A percentile compares a stretch with the other conserved stretches of the same genome.
These are phyloP conservation scores for Anguilla pacifica DNA, from an alignment of 2,797 vertebrate species.

Conservation along the genomic window DNA sequence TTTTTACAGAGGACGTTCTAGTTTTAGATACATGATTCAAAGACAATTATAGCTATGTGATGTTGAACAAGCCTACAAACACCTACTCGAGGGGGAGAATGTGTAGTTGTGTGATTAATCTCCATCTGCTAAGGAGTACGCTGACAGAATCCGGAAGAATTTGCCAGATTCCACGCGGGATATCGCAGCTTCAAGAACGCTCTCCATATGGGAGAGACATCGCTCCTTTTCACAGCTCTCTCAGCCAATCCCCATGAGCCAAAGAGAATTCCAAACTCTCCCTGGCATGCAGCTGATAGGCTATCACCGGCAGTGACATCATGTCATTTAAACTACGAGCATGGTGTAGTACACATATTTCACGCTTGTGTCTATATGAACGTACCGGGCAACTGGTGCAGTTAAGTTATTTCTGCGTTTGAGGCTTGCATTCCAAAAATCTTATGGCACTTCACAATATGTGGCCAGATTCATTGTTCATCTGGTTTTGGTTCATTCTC, in stretches of 20 bases:
- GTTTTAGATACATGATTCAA: background rate
- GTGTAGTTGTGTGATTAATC: background rate
- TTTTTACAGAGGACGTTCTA: background rate
- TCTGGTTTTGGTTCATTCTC: too few species aligned
- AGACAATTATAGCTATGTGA: background rate
- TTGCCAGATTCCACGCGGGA: background rate
- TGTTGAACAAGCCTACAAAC: background rate
- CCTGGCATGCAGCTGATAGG: background rate
- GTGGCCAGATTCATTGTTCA: too few species aligned
- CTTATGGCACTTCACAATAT: too few species aligned
- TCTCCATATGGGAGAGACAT: conserved; percentile 6
- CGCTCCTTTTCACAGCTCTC: background rate
- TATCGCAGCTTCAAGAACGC: background rate
- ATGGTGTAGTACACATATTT: too few species aligned
- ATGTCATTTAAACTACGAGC: background rate
- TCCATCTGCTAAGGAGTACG: background rate
- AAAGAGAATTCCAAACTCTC: background rate
- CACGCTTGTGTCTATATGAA: background rate
- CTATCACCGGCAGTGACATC: background rate
- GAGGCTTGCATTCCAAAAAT: too few species aligned
- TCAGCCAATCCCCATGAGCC: background rate
- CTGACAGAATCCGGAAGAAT: background rate
- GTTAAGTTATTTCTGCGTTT: too few species aligned
- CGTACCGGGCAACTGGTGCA: too few species aligned
- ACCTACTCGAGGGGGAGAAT: background rate